A percentile compares a stretch with the other conserved stretches of the same genome.
phyloP scores from a whole-genome alignment of 2,797 vertebrate species.

The Rachycentron canadum region DNA sequence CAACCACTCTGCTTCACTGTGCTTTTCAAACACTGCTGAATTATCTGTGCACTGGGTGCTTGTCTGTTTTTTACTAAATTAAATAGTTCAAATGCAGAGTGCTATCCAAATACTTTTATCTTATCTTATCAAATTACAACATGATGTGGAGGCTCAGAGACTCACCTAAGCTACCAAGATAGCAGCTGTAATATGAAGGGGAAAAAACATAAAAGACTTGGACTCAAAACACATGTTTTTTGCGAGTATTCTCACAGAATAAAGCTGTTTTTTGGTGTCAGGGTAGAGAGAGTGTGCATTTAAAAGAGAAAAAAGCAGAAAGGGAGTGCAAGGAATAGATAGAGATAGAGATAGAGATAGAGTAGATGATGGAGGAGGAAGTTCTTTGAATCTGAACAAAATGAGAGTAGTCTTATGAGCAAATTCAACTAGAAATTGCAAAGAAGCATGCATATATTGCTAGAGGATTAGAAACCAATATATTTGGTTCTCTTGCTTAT shows the following conservation, averaged over 20 bases:
- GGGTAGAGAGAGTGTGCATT: neutral
- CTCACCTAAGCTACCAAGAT: too few relatives aligned
- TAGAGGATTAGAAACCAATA: neutral
- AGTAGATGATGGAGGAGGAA: conserved; percentile 6
- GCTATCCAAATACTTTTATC: too few relatives aligned
- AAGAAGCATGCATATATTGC: neutral
- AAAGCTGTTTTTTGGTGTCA: conserved; percentile 9
- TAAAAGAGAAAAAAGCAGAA: neutral
- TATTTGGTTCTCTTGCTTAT: neutral
- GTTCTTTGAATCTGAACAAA: conserved; percentile 17
- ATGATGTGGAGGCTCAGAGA: too few relatives aligned
- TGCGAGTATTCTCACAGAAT: conserved; percentile 11
- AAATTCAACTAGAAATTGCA: neutral
- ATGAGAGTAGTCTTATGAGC: neutral
- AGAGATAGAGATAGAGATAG: neutral
- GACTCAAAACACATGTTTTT: neutral
- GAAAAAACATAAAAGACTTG: neutral
- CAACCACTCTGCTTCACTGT: too few relatives aligned
- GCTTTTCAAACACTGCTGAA: too few relatives aligned
- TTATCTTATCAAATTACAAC: too few relatives aligned
- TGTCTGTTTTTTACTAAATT: too few relatives aligned
- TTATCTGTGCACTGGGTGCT: too few relatives aligned
- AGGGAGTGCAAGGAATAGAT: neutral
- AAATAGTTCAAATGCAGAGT: too few relatives aligned
- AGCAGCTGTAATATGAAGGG: neutral